phyloP scores from a whole-genome alignment of 2,888 invertebrate species.

The Endotricha flammealis region DNA sequence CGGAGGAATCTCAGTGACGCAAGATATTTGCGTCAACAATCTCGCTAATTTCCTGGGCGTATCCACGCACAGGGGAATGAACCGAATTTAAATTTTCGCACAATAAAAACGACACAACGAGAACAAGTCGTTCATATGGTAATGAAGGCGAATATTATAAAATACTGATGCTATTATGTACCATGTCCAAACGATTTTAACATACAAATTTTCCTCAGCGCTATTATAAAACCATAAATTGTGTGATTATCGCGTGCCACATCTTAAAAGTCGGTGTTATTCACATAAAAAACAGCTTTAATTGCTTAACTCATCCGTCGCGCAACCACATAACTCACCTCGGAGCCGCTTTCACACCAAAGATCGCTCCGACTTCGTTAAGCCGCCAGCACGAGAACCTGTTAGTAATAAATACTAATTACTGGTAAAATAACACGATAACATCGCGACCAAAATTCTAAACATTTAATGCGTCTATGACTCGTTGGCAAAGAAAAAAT shows the following conservation, averaged over 20 bases:
- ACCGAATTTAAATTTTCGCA: conserved; percentile 2
- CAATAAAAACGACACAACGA: conserved; percentile 4
- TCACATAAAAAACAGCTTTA: conserved; percentile 62
- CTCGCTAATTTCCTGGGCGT: conserved; percentile 8
- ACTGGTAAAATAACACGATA: conserved; percentile 73
- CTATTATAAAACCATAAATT: conserved; percentile 55
- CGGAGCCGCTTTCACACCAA: conserved; percentile 57
- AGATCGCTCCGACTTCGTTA: conserved; percentile 41
- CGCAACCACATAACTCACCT: conserved; percentile 61
- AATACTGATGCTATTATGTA: conserved; percentile 9
- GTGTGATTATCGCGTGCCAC: conserved; percentile 51
- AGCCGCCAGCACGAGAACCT: conserved; percentile 37
- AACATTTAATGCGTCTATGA: conserved; percentile 43
- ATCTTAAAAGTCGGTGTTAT: conserved; percentile 53
- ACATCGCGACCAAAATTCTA: conserved; percentile 63
- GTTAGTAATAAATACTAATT: conserved; percentile 74
- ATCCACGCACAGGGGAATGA: neutral
- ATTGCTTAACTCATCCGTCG: conserved; percentile 66
- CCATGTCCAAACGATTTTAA: conserved; percentile 18
- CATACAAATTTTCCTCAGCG: conserved; percentile 34
- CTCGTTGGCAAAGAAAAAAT: conserved; percentile 44
- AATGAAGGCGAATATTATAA: conserved; percentile 12
- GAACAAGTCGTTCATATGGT: conserved; percentile 10
- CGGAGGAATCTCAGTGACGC: conserved; percentile 18
- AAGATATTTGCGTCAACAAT: conserved; percentile 19